A percentile compares a stretch with the other conserved stretches of the same genome.
These are phyloP conservation scores for Conger conger DNA, from an alignment of 2,113 vertebrate genomes.

Conservation along the genomic window DNA sequence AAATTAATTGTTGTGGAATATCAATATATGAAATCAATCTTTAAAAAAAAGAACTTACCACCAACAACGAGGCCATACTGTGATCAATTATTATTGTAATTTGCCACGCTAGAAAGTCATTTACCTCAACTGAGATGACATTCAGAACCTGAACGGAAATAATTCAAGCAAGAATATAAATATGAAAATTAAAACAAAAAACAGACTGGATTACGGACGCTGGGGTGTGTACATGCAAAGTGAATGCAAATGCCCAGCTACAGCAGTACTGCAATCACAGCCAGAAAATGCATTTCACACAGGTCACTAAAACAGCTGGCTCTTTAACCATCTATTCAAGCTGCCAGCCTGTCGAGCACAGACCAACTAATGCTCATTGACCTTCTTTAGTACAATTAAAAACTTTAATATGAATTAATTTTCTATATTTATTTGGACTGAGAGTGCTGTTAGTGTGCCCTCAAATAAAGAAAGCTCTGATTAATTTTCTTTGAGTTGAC, in stretches of 20 bases:
- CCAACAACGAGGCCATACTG: background rate
- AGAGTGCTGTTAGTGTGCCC: background rate
- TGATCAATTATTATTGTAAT: slow-evolving; percentile 1
- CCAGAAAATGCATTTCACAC: background rate
- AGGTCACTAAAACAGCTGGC: background rate
- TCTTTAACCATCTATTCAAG: background rate
- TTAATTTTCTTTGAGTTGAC: background rate
- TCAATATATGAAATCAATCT: background rate
- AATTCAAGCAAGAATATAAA: slow-evolving; percentile 2
- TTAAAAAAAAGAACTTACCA: background rate
- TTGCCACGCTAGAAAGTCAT: background rate
- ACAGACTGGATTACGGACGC: background rate
- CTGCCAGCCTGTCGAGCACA: too few species aligned
- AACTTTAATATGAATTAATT: background rate
- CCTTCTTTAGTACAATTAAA: background rate
- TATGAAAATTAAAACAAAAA: background rate
- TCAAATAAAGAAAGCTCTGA: background rate
- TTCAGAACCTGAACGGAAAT: background rate
- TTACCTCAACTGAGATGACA: background rate
- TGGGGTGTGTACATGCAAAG: background rate
- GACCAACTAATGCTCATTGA: background rate
- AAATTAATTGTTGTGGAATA: background rate
- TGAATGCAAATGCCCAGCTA: background rate
- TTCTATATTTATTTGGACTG: background rate
- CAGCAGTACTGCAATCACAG: background rate